Evolutionary conservation across 2,113 vertebrate species (phyloP), one percentile per base, ranked within the genome.

Genomic region (Leptobrachium ailaonicum): DNA sequence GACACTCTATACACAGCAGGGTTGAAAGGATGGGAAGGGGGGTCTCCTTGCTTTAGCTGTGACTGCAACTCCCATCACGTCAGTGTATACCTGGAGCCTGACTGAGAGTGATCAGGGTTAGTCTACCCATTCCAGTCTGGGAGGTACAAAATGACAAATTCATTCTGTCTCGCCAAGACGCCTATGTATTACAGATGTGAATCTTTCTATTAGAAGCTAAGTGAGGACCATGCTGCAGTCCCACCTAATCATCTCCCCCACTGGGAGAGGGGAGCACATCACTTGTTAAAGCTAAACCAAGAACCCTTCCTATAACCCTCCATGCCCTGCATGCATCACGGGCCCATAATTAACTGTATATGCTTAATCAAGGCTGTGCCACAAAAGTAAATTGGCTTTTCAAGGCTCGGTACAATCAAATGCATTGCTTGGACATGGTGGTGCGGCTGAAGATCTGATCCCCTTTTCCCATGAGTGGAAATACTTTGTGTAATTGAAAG

Each of bases 401-500:
- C 84, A 76, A 86, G 88, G 81, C 87, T 87, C 86, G 50, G 75
- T 80, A 40, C 87, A 87, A 89, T 90, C 88, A 86, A 82, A 88
- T 88, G 86, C 89, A 85, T 86, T 87, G 90, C 89, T 79, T 83
- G 82, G 85, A 90, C 89, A 92, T 88, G 89, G 89, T 90, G 91
- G 85, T 82, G 20, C 20, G 20, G 89, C 77, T 88, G 89, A 90
- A 90, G 91, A 88, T 92, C 87, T 91, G 90, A 92, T 90, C 79
- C 72, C 79, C 58, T 87, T 89, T 87, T 75, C 88, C 84, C 87
- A 85, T 85, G 87, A 90, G 92, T 88, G 88, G 88, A 92, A 92
- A 94, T 93, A 92, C 89, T 93, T 91, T 86, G 84, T 76, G 88
- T 93, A 87, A 91, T 92, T 92, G 89, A 87, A 92, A 89, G 90